Evolutionary conservation across 2,888 invertebrate species (phyloP).

Genomic region (Amblyjoppa fuscipennis): DNA sequence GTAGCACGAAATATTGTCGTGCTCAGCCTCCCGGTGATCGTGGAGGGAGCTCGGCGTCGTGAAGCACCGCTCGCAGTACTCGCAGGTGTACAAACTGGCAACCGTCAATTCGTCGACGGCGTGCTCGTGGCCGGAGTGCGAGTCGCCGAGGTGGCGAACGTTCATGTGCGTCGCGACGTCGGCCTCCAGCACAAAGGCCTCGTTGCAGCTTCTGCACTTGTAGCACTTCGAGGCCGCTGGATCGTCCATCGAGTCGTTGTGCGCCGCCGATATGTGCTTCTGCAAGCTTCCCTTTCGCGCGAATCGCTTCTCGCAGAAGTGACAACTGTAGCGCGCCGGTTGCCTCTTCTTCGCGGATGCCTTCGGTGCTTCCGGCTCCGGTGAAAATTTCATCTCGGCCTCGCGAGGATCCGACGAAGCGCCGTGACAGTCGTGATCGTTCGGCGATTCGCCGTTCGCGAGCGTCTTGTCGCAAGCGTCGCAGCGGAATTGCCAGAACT

Average conservation of each 20-base stretch:
- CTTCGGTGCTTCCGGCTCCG: not conserved
- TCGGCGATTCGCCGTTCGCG: not conserved
- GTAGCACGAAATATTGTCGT: slow-evolving; percentile 64
- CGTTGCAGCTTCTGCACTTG: slow-evolving; percentile 74
- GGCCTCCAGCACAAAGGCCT: slow-evolving; percentile 72
- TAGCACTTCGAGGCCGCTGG: slow-evolving; percentile 68
- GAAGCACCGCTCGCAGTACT: slow-evolving; percentile 75
- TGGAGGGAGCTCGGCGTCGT: slow-evolving; percentile 72
- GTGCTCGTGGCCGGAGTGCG: slow-evolving; percentile 64
- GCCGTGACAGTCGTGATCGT: slow-evolving; percentile 15
- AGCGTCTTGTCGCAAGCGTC: slow-evolving; percentile 17
- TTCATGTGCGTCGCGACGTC: slow-evolving; percentile 71
- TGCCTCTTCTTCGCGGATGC: slow-evolving; percentile 62
- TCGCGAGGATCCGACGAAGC: not conserved
- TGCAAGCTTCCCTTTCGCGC: slow-evolving; percentile 75
- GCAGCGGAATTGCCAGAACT: slow-evolving; percentile 35
- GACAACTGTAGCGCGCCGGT: slow-evolving; percentile 71
- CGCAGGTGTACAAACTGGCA: slow-evolving; percentile 73
- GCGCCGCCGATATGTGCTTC: slow-evolving; percentile 74
- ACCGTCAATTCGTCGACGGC: slow-evolving; percentile 71
- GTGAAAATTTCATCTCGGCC: not conserved
- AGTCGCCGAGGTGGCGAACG: slow-evolving; percentile 44
- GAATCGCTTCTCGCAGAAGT: slow-evolving; percentile 76
- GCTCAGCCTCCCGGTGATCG: slow-evolving; percentile 70
- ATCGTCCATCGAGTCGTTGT: slow-evolving; percentile 66